Conservation (phyloP, 2,888 invertebrate genomes). For the Palloptera scutellata region DNA sequence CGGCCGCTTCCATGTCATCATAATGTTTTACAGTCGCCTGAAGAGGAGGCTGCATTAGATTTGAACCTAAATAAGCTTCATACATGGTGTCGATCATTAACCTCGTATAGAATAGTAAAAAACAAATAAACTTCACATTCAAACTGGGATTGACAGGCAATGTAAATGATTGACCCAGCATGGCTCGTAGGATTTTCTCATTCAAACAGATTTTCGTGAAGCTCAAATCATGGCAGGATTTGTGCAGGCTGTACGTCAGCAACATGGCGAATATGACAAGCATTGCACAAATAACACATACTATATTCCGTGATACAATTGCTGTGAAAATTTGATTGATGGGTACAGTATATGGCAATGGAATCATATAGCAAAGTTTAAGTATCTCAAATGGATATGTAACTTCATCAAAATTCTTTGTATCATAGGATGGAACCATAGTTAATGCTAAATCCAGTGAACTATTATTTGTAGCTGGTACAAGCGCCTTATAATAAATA, state of each 20-base stretch:
- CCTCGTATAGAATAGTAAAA: constrained; percentile 40
- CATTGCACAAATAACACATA: constrained; percentile 9
- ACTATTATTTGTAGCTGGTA: not conserved
- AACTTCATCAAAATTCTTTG: not conserved
- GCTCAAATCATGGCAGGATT: no score
- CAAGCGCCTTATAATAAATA: not conserved
- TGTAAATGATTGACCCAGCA: constrained; percentile 45
- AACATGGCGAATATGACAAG: constrained; percentile 3
- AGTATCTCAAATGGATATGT: not conserved
- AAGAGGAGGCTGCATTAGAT: constrained; percentile 43
- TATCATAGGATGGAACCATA: not conserved
- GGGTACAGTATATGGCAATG: constrained; percentile 15
- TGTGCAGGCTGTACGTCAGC: no score
- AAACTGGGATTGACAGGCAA: constrained; percentile 32
- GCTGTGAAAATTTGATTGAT: constrained; percentile 19
- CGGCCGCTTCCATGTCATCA: constrained; percentile 38
- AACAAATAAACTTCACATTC: constrained; percentile 33
- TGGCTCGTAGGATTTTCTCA: constrained; percentile 45
- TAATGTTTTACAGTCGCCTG: constrained; percentile 35
- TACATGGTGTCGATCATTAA: constrained; percentile 45
- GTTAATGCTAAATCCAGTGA: constrained; percentile 6
- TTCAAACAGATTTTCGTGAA: constrained; percentile 28
- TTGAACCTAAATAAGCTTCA: constrained; percentile 43
- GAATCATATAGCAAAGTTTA: constrained; percentile 22
- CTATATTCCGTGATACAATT: constrained; percentile 7